These are phyloP conservation scores for Gymnocephalus cernua DNA, from an alignment of 2,113 vertebrate genomes.

Conservation along the genomic window DNA sequence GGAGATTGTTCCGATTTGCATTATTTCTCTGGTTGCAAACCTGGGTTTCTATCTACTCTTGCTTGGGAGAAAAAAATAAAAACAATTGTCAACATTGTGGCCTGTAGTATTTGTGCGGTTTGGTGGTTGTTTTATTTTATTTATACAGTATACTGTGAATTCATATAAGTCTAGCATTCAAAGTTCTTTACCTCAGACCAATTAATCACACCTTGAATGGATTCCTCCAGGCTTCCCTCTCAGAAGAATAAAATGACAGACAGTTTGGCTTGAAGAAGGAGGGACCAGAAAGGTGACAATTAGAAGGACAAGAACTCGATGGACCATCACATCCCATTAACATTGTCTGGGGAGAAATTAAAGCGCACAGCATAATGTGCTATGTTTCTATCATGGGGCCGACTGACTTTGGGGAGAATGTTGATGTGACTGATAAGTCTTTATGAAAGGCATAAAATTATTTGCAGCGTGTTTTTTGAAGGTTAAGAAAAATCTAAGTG, in stretches of 20 bases:
- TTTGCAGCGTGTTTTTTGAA: not conserved
- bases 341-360: slow-evolving; percentile 77
- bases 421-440: slow-evolving; percentile 32
- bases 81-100: not conserved
- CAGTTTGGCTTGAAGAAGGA: slow-evolving; percentile 51
- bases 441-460: slow-evolving; percentile 32
- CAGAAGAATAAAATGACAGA: slow-evolving; percentile 53
- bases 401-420: slow-evolving; percentile 43
- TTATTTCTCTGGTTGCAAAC: slow-evolving; percentile 36
- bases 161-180: slow-evolving; percentile 8
- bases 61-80: not conserved
- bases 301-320: slow-evolving; percentile 70
- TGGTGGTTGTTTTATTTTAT: not conserved
- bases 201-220: slow-evolving; percentile 55
- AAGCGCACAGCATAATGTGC: slow-evolving; percentile 58
- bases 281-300: slow-evolving; percentile 54
- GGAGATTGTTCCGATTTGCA: slow-evolving; percentile 63
- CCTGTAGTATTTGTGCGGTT: slow-evolving; percentile 8
- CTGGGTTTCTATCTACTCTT: slow-evolving; percentile 16
- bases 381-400: slow-evolving; percentile 59
- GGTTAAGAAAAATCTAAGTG: not conserved
- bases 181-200: slow-evolving; percentile 33
- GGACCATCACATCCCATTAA: slow-evolving; percentile 83
- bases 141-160: slow-evolving; percentile 5
- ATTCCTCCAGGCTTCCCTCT: slow-evolving; percentile 40